These are phyloP conservation scores for Epistrophella euchroma DNA, from an alignment of 2,888 invertebrate species.

Conservation along the genomic window DNA sequence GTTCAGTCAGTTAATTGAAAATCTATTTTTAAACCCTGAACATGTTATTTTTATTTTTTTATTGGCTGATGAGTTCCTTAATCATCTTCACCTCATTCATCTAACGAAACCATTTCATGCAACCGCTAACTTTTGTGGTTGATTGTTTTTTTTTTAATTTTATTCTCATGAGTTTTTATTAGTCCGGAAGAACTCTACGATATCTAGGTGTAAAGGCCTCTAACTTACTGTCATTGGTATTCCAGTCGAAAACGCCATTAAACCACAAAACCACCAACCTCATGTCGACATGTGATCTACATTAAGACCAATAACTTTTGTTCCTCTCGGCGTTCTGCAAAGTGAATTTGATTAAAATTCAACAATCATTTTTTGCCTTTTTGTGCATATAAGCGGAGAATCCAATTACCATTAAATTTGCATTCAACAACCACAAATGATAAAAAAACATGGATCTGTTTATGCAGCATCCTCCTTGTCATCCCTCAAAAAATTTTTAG, in stretches of 20 bases:
- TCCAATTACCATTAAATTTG: slow-evolving; percentile 47
- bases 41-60: too few species aligned
- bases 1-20: too few species aligned
- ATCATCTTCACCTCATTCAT: not conserved
- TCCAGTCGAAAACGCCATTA: not conserved
- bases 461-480: not conserved
- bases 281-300: slow-evolving; percentile 43
- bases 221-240: not conserved
- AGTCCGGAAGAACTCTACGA: not conserved
- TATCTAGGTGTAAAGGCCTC: not conserved
- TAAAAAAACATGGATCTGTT: not conserved
- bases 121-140: not conserved
- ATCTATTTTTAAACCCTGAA: too few species aligned
- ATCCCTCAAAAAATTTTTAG: too few species aligned
- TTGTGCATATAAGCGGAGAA: not conserved
- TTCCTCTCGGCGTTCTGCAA: not conserved
- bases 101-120: not conserved
- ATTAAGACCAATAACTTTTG: slow-evolving; percentile 39
- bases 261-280: slow-evolving; percentile 31
- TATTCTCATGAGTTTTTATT: not conserved
- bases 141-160: not conserved
- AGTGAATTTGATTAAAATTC: slow-evolving; percentile 44
- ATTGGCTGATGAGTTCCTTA: not conserved
- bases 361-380: slow-evolving; percentile 1
- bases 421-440: slow-evolving; percentile 54